These are phyloP conservation scores for Drosophila tropicalis DNA, from an alignment of 1,140 invertebrate species.

Conservation along the genomic window DNA sequence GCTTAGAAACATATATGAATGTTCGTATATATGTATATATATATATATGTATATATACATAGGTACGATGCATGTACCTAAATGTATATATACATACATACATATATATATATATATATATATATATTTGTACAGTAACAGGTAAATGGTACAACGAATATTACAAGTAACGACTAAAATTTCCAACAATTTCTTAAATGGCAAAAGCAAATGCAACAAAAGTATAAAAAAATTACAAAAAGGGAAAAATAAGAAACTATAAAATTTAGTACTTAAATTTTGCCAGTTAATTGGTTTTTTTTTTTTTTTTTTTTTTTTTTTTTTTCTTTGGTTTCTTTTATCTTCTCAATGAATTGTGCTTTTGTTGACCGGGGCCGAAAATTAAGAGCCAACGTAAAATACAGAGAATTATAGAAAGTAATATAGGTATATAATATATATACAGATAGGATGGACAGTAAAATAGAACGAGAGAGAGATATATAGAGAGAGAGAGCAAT, in stretches of 20 bases:
- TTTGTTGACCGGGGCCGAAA: slow-evolving; percentile 24
- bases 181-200: slow-evolving; percentile 23
- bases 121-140: slow-evolving; percentile 20
- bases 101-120: neutral
- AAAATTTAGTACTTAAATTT: slow-evolving; percentile 23
- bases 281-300: slow-evolving; percentile 17
- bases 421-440: neutral
- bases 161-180: slow-evolving; percentile 20
- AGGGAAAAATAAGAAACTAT: slow-evolving; percentile 22
- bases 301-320: neutral
- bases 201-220: slow-evolving; percentile 27
- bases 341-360: slow-evolving; percentile 50
- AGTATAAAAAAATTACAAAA: slow-evolving; percentile 7
- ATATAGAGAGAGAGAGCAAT: slow-evolving; percentile 19
- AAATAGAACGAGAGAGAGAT: slow-evolving; percentile 21
- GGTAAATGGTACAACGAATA: slow-evolving; percentile 32
- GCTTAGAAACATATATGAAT: neutral
- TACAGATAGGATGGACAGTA: slow-evolving; percentile 32
- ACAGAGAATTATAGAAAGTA: slow-evolving; percentile 39
- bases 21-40: neutral
- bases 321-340: neutral
- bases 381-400: slow-evolving; percentile 29
- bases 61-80: neutral
- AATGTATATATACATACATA: neutral
- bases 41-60: neutral